Evolutionary conservation across 64 coral and sea anemone genomes (phyloP).

Genomic region (Montipora cactus): DNA sequence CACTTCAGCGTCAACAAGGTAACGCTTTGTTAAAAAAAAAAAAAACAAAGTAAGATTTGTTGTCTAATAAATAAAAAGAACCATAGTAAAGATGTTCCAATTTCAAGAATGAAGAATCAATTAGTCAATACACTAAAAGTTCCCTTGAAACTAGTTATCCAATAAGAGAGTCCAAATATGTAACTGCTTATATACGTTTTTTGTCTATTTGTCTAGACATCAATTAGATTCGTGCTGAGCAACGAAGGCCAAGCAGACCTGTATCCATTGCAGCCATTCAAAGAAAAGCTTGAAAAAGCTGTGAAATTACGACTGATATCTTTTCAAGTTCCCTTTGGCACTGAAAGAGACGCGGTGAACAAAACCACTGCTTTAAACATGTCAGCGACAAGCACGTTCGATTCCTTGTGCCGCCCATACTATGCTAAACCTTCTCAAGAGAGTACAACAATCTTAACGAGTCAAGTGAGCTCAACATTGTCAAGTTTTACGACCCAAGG

Average conservation of each 20-base stretch:
- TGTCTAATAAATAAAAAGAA: no score
- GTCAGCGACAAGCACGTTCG: background rate
- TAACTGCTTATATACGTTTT: background rate
- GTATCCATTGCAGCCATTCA: background rate
- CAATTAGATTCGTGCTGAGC: background rate
- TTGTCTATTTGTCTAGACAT: background rate
- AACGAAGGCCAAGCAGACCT: slow-evolving; percentile 4
- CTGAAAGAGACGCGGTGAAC: background rate
- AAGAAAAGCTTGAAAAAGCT: slow-evolving; percentile 6
- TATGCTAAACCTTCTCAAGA: background rate
- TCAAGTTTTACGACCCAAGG: background rate
- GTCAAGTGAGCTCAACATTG: background rate
- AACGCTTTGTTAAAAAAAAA: background rate
- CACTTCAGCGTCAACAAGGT: background rate
- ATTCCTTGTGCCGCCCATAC: slow-evolving; percentile 1
- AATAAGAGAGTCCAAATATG: no score
- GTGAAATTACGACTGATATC: background rate
- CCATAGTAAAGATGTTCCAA: no score
- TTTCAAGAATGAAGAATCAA: no score
- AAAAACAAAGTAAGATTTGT: no score
- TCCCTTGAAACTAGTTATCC: no score
- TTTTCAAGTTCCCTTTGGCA: background rate
- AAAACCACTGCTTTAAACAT: background rate
- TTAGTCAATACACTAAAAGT: no score
- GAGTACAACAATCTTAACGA: background rate